These are phyloP conservation scores for Harpegnathos saltator DNA, from an alignment of 1,140 invertebrate genomes.

Conservation along the genomic window DNA sequence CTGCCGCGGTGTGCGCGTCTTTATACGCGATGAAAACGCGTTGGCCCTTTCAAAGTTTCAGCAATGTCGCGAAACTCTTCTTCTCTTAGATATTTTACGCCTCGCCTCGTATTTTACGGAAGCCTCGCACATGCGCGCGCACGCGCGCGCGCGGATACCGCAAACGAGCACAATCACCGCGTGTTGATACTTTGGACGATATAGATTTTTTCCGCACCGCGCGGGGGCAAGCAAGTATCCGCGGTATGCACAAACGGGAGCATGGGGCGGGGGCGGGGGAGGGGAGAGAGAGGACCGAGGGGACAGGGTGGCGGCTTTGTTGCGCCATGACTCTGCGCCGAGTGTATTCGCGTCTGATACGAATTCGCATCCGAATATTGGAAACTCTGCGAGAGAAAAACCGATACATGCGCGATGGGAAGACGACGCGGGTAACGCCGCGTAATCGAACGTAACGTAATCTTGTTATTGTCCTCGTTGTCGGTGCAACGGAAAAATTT, in stretches of 20 bases:
- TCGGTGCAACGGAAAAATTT: conserved; percentile 43
- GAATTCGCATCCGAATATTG: conserved; percentile 51
- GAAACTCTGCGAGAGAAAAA: conserved; percentile 37
- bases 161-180: conserved; percentile 42
- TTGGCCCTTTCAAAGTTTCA: not conserved
- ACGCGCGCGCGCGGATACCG: not conserved
- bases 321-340: conserved; percentile 24
- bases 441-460: conserved; percentile 60
- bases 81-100: not conserved
- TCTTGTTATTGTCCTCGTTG: conserved; percentile 56
- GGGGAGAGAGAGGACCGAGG: no score
- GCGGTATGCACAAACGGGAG: conserved; percentile 12
- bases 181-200: conserved; percentile 5
- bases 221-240: conserved; percentile 18
- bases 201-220: conserved; percentile 23
- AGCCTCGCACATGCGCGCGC: not conserved
- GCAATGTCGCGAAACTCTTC: not conserved
- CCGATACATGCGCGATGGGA: conserved; percentile 34
- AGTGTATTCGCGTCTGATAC: conserved; percentile 39
- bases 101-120: not conserved
- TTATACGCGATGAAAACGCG: no score
- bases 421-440: conserved; percentile 44
- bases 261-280: no score
- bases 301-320: conserved; percentile 2
- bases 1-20: no score